These are phyloP conservation scores for Rafetus swinhoei DNA, from an alignment of 2,113 vertebrate genomes.

Conservation along the genomic window DNA sequence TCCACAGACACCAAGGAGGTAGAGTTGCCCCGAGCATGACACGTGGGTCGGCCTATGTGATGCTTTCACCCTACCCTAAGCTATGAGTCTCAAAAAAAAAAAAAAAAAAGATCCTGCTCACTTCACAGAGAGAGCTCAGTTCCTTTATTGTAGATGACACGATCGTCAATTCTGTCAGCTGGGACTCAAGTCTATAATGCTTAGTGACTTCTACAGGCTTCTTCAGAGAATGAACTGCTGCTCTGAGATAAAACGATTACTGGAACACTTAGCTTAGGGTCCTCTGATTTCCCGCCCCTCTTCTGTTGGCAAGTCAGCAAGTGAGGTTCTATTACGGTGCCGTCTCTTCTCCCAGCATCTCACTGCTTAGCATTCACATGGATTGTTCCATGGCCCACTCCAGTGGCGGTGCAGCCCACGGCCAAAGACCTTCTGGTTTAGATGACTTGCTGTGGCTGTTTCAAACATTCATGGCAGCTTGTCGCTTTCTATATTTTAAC, in stretches of 20 bases:
- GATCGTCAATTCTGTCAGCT: neutral
- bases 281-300: neutral
- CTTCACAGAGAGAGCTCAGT: neutral
- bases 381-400: neutral
- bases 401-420: neutral
- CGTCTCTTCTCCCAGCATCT: neutral
- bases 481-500: neutral
- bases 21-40: accelerated
- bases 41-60: neutral
- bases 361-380: neutral
- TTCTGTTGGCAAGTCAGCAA: neutral
- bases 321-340: neutral
- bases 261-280: neutral
- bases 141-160: neutral
- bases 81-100: neutral
- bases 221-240: neutral
- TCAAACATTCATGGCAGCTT: neutral
- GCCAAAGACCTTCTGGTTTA: neutral
- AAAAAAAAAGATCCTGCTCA: neutral
- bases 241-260: neutral
- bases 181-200: neutral
- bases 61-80: neutral
- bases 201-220: neutral
- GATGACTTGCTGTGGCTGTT: neutral
- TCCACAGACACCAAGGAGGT: neutral